These are phyloP conservation scores for Megaceryle maxima DNA, from an alignment of 2,113 vertebrate genomes.

Conservation along the genomic window DNA sequence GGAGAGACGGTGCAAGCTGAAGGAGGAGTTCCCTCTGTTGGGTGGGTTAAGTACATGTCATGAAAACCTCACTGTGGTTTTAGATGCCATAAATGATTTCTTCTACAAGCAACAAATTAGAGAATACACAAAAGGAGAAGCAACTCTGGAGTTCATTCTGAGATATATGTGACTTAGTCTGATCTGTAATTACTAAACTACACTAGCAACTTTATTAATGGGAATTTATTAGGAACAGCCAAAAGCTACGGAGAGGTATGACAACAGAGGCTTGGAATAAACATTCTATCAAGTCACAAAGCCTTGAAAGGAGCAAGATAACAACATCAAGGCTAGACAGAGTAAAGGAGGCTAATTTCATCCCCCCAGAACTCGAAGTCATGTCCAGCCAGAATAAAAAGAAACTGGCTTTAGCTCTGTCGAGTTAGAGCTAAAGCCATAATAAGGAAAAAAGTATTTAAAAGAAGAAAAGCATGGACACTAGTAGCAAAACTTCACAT, in stretches of 20 bases:
- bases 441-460: background rate
- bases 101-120: background rate
- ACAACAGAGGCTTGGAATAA: background rate
- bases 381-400: background rate
- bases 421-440: background rate
- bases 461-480: background rate
- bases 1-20: background rate
- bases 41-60: background rate
- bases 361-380: background rate
- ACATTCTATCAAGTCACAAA: background rate
- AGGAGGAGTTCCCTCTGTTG: background rate
- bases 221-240: background rate
- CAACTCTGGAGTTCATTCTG: background rate
- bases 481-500: background rate
- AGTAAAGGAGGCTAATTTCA: background rate
- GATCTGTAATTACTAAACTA: background rate
- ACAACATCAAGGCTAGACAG: background rate
- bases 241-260: background rate
- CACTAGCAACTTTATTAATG: background rate
- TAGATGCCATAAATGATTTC: background rate
- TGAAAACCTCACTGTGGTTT: slow-evolving; percentile 17
- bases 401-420: background rate
- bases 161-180: background rate
- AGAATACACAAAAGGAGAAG: background rate
- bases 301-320: background rate